A percentile compares a stretch with the other conserved stretches of the same genome.
Evolutionary conservation across 2,888 invertebrate species (phyloP).

Genomic region (Stenurella melanura): DNA sequence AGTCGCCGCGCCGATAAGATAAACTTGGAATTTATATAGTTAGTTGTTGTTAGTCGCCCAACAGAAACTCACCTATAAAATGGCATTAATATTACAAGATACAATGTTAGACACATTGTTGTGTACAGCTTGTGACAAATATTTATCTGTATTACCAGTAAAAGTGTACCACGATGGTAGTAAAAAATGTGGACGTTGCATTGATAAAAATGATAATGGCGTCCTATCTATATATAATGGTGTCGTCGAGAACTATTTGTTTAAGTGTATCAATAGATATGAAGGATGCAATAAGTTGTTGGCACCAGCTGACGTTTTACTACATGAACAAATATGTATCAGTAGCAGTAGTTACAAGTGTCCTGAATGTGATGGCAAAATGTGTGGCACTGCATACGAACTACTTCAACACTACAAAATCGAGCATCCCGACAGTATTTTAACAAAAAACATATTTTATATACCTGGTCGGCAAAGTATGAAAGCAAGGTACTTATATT

Average conservation of each 20-base stretch:
- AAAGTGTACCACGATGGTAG: slow-evolving; percentile 21
- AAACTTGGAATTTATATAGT: no score
- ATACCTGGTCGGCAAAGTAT: neutral
- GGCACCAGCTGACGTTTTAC: slow-evolving; percentile 30
- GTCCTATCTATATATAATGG: slow-evolving; percentile 22
- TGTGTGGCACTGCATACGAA: slow-evolving; percentile 9
- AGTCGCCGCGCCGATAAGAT: no score
- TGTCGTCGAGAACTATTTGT: slow-evolving; percentile 31
- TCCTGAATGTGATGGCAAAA: slow-evolving; percentile 32
- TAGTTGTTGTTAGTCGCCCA: neutral
- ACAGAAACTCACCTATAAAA: neutral
- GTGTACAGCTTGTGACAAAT: no score
- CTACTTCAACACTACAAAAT: slow-evolving; percentile 29
- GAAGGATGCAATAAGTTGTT: slow-evolving; percentile 44
- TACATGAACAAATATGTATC: slow-evolving; percentile 41
- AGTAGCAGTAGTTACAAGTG: slow-evolving; percentile 22
- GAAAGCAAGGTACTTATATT: slow-evolving; percentile 10
- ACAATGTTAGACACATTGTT: no score
- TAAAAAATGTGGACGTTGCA: slow-evolving; percentile 49
- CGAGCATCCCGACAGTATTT: neutral
- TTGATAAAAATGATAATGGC: slow-evolving; percentile 35
- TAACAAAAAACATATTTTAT: slow-evolving; percentile 1
- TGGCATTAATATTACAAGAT: no score
- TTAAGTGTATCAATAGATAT: slow-evolving; percentile 47
- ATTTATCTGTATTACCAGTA: no score